Base-by-base conservation (phyloP, 1,140 invertebrate genomes). In the Oryzaephilus surinamensis region DNA sequence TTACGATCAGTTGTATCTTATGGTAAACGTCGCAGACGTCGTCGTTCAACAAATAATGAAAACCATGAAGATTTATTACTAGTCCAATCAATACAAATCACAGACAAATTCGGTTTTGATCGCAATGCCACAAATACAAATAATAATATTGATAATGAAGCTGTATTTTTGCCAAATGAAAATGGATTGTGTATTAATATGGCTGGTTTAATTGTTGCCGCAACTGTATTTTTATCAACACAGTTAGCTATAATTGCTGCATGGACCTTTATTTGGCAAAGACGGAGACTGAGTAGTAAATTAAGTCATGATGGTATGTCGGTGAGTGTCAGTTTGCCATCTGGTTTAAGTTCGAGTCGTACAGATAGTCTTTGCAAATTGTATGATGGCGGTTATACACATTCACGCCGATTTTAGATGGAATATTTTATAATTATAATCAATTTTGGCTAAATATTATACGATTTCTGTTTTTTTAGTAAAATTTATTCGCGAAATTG, bases 31-130 rank as follows among this genome's bases (percentile, higher is more conserved):
- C 73, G 79, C 57, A 73, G 81, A 46, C 69, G 70, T 43, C 65
- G 67, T 45, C 53, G 65, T 12, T 62, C 60, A 32, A 62, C 68
- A 55, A 32, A 60, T 61, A 21, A 69, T 11, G 46, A 47, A 30
- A 46, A 64, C 26, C 58, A 72, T 26, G 77, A 78, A 38, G 84
- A 91, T 51, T 74, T 93, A 54, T 72, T 93, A 7, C 71, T 94
- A 15, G 85, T 90, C 11, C 84, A 92, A 57, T 84, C 84, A 16
- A 92, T 94, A 54, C 84, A 89, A 60, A 93, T 94, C 54, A 88
- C 83, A 12, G 89, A 94, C 64, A 89, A 89, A 55, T 93, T 93
- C 60, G 83, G 82, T 7, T 86, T 87, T 64, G 79, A 86, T 34
- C 63, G 62, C 8, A 61, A 67, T 31, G 57, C 48, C 21, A 69